phyloP scores from a whole-genome alignment of 2,797 vertebrate genomes.

The Tiaroga cobitis region DNA sequence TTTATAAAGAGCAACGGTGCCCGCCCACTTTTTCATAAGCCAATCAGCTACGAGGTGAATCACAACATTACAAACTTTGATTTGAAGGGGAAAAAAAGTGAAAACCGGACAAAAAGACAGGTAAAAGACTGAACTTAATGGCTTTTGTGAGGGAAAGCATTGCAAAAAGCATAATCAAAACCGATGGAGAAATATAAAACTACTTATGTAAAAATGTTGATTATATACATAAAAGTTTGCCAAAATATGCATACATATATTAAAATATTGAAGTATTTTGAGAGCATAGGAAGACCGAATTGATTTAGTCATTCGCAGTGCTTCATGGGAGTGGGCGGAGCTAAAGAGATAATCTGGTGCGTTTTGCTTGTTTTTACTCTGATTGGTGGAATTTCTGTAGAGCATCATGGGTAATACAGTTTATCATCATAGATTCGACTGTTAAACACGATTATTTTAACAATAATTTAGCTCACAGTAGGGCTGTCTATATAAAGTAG shows the following conservation, averaged over 20 bases:
- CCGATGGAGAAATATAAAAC: neutral
- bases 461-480: no score
- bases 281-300: no score
- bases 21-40: neutral
- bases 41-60: neutral
- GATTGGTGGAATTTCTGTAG: neutral
- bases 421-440: no score
- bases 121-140: no score
- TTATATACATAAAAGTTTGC: no score
- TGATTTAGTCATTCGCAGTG: no score
- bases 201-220: no score
- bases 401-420: neutral
- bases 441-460: no score
- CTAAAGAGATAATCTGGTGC: neutral
- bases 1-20: neutral
- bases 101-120: neutral
- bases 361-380: neutral
- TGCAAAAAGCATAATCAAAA: neutral
- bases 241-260: neutral
- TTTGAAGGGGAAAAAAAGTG: neutral
- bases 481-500: no score
- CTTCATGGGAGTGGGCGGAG: neutral
- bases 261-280: neutral
- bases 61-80: neutral
- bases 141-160: neutral